Evolutionary conservation across 2,797 vertebrate genomes (phyloP), one percentile per base, ranked within the genome.

Genomic region (Hoplostethus atlanticus): DNA sequence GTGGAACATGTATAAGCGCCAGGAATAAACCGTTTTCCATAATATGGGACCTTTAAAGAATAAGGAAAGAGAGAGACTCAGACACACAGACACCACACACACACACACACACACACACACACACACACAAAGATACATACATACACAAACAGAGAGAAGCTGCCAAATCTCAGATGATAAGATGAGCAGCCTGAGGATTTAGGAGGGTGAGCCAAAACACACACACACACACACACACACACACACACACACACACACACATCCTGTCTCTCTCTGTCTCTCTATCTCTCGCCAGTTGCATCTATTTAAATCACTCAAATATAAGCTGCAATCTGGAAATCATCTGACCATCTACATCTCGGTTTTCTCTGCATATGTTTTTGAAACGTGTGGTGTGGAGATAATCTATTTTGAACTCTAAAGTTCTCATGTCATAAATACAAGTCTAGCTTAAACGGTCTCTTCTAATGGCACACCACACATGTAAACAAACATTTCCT

Each of bases 121-220:
- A 6, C 16, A 48, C 64, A 28, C 52, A 44, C 40, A 31, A 65
- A 34, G n/a, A 64, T n/a, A 40, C 31, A 80, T 71, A 82, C 21
- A 76, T 51, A 75, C 62, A 71, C 65, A 86, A 82, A 88, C 58
- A 80, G 54, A 62, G 52, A 59, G 70, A 87, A 51, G 72, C 76
- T 84, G 86, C 84, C 83, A 91, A 86, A 79, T 83, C 65, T 77
- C 62, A 68, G 31, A 90, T 74, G 84, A 84, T 80, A 80, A 80
- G 66, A 87, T 82, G 68, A 90, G 83, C 85, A 83, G 80, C 78
- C 84, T 58, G 79, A 87, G 83, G 84, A 91, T 87, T 87, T 80
- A 69, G 16, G 68, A 64, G 53, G 76, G 61, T 84, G 74, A 54
- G 85, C 83, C 83, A 87, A 77, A 71, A 68, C 28, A 69, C 54